Evolutionary conservation across 2,113 vertebrate genomes (phyloP).

Genomic region (Myotis davidii): DNA sequence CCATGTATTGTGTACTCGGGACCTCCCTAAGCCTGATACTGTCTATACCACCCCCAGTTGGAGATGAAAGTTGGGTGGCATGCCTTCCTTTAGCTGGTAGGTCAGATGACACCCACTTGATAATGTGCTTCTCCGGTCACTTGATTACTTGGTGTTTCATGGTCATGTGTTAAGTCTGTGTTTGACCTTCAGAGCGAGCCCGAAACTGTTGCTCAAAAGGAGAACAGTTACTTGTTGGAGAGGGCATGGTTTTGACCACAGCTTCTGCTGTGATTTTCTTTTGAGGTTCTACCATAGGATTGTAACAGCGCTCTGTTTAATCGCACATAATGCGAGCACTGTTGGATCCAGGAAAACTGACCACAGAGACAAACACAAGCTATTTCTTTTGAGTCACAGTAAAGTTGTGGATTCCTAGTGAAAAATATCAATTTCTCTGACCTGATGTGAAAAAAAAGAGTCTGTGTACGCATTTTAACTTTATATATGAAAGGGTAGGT

Average conservation of each 20-base stretch:
- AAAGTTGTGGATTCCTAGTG: background rate
- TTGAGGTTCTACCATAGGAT: background rate
- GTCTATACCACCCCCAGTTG: background rate
- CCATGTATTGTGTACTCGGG: background rate
- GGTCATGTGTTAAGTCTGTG: background rate
- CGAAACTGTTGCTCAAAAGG: background rate
- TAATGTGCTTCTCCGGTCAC: background rate
- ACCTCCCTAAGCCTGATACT: background rate
- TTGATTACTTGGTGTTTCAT: background rate
- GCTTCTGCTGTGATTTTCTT: background rate
- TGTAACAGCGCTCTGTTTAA: background rate
- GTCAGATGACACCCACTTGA: background rate
- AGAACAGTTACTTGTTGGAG: background rate
- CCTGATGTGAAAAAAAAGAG: background rate
- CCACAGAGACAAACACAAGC: too few relatives aligned
- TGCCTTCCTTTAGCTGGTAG: background rate
- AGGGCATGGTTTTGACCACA: background rate
- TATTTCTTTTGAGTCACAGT: background rate
- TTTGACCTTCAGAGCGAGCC: background rate
- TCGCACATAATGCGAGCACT: background rate
- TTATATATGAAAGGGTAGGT: background rate
- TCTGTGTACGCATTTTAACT: background rate
- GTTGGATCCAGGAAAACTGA: background rate
- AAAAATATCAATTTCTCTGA: background rate
- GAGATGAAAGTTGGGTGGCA: background rate